Percentiles rank a stretch among this genome's conserved stretches.
Conservation (phyloP, 2,113 vertebrate genomes). For the Neotoma lepida region DNA sequence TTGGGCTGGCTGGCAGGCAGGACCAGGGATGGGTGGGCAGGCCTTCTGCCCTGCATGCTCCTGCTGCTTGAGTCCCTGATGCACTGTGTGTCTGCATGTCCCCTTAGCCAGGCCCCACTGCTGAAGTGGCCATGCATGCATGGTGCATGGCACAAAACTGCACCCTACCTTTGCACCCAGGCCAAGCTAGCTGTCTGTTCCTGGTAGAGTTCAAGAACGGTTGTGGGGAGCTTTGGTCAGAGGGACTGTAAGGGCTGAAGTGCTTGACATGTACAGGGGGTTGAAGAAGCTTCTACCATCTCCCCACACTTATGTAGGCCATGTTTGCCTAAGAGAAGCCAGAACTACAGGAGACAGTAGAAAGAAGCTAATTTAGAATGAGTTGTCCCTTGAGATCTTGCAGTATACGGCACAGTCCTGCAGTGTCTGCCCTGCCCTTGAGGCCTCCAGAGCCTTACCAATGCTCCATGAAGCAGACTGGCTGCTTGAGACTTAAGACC, state of each 20-base stretch:
- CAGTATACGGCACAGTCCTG: not conserved
- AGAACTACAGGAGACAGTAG: not conserved
- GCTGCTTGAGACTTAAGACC: not conserved
- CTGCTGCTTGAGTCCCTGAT: slow-evolving; percentile 74
- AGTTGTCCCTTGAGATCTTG: not conserved
- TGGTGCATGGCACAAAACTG: slow-evolving; percentile 63
- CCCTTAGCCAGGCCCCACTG: slow-evolving; percentile 63
- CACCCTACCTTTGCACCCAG: slow-evolving; percentile 3
- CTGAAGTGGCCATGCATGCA: slow-evolving; percentile 16
- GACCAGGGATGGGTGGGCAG: slow-evolving; percentile 74
- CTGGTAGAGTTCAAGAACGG: slow-evolving; percentile 60
- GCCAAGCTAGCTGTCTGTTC: slow-evolving; percentile 68
- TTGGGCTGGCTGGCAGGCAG: slow-evolving; percentile 78
- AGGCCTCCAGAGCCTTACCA: not conserved
- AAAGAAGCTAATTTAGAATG: not conserved
- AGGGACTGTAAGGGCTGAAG: not conserved
- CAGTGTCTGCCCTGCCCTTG: not conserved
- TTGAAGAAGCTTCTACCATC: not conserved
- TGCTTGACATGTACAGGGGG: not conserved
- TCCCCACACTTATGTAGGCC: not conserved
- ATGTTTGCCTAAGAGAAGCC: not conserved
- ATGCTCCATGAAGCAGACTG: not conserved
- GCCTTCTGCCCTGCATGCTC: slow-evolving; percentile 77
- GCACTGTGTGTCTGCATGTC: slow-evolving; percentile 68
- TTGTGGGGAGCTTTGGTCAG: slow-evolving; percentile 57